Base-by-base conservation (phyloP, 2,113 vertebrate species). In the Heloderma charlesbogerti region DNA sequence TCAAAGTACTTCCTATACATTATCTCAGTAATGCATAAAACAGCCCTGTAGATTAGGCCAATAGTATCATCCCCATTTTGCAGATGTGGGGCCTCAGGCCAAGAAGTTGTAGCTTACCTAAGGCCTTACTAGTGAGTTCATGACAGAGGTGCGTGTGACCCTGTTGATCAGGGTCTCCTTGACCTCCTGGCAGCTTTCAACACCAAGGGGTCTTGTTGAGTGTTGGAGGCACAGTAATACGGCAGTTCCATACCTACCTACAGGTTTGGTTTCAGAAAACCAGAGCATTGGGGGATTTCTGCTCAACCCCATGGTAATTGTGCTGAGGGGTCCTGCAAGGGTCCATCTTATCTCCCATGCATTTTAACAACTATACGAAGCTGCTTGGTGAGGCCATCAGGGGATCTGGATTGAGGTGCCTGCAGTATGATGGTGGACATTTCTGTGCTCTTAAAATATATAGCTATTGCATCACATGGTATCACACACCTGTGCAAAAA, bases 401-500 rank as follows among this genome's bases (percentile, higher is more conserved):
- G 31, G 27, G 69, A 12, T 75, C 37, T 20, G 37, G 72, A 37
- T 1, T 60, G 57, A 57, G 60, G 60, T 20, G 16, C 37, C n/a
- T 1, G 18, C 15, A 43, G 74, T 37, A 20, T 22, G 6, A 22
- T 77, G 22, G 37, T 77, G 43, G 43, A 34, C 16, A 77, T 40
- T 40, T 43, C 12, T 74, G 71, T 37, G 72, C 72, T 79, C 48
- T 45, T 51, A 80, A 80, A 16, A 48, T 43, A 77, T 20, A 40
- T 22, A 51, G 43, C 37, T 45, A 3, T n/a, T 72, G 25, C 27
- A 86, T n/a, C 6, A 7, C 77, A 69, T 48, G 16, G 10, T 16
- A 40, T 37, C 0, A 1, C 3, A 75, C 27, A 27, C 75, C 79
- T 0, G 12, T 0, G 0, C n/a, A 51, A 87, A n/a, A 94, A 13